Evolutionary conservation across 2,113 vertebrate species (phyloP).

Genomic region (Pterophyllum scalare): DNA sequence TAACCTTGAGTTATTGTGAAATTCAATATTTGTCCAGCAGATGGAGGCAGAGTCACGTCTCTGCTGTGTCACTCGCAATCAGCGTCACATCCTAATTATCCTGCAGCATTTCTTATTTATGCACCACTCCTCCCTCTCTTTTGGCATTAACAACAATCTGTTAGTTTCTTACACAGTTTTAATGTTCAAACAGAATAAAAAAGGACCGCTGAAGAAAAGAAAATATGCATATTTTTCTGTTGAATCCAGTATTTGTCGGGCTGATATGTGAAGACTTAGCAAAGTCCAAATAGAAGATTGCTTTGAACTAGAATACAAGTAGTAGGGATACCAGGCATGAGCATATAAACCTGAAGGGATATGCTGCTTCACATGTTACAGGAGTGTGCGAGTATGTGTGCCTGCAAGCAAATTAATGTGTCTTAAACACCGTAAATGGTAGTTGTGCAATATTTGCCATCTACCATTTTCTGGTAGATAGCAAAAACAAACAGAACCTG

Average conservation of each 20-base stretch:
- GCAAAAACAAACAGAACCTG: slow-evolving; percentile 36
- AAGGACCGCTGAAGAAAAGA: neutral
- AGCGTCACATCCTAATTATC: neutral
- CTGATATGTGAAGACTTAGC: neutral
- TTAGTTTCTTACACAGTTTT: neutral
- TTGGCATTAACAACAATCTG: slow-evolving; percentile 7
- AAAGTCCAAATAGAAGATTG: neutral
- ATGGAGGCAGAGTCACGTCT: slow-evolving; percentile 59
- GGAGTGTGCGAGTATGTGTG: slow-evolving; percentile 1
- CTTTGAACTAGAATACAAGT: slow-evolving; percentile 15
- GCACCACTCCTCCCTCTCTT: neutral
- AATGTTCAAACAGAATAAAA: neutral
- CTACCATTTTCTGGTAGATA: slow-evolving; percentile 28
- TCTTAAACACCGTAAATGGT: slow-evolving; percentile 14
- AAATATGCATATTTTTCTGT: neutral
- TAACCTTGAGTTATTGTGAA: neutral
- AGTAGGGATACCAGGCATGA: neutral
- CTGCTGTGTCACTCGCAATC: neutral
- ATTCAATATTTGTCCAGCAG: slow-evolving; percentile 44
- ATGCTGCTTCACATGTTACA: slow-evolving; percentile 50
- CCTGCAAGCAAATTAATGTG: slow-evolving; percentile 7
- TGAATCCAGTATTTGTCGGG: neutral
- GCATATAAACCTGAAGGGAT: slow-evolving; percentile 24
- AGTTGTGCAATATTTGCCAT: slow-evolving; percentile 21
- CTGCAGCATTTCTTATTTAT: neutral